A percentile compares a stretch with the other conserved stretches of the same genome.
Evolutionary conservation across 2,113 vertebrate species (phyloP).

Genomic region (Cromileptes altivelis): DNA sequence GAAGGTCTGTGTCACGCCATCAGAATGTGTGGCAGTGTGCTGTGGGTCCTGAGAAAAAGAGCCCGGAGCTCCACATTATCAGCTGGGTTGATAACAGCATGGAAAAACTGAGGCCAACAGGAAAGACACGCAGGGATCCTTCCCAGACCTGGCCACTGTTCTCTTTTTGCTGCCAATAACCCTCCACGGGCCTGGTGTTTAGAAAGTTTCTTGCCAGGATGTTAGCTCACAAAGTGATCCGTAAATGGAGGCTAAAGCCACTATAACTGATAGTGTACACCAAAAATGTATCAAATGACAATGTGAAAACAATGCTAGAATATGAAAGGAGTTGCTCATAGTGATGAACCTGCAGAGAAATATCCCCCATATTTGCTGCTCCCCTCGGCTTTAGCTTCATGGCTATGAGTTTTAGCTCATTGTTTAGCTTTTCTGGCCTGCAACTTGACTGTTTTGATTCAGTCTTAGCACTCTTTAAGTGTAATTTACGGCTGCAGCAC

Average conservation of each 20-base stretch:
- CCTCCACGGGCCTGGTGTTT: constrained; percentile 9
- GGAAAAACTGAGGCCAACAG: constrained; percentile 83
- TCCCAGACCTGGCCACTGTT: constrained; percentile 79
- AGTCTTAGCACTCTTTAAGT: not conserved
- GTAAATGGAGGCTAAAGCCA: constrained; percentile 20
- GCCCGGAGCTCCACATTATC: constrained; percentile 74
- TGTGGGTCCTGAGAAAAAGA: constrained; percentile 82
- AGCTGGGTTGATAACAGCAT: constrained; percentile 79
- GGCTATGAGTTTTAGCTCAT: not conserved
- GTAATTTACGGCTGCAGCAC: not conserved
- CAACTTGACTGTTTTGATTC: not conserved
- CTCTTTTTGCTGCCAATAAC: constrained; percentile 63
- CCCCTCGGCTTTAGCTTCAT: not conserved
- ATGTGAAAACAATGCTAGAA: not conserved
- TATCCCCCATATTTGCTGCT: not conserved
- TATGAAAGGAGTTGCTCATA: not conserved
- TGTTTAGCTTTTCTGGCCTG: not conserved
- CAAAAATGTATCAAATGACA: not conserved
- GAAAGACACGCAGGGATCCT: constrained; percentile 78
- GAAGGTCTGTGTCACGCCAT: constrained; percentile 75
- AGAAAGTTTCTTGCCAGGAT: constrained; percentile 9
- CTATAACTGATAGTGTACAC: not conserved
- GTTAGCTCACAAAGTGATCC: constrained; percentile 14
- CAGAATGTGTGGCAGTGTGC: constrained; percentile 75
- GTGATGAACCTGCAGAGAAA: not conserved